Evolutionary conservation across 2,797 vertebrate genomes (phyloP), one percentile per base, ranked within the genome.

Genomic region (Chelon auratus): DNA sequence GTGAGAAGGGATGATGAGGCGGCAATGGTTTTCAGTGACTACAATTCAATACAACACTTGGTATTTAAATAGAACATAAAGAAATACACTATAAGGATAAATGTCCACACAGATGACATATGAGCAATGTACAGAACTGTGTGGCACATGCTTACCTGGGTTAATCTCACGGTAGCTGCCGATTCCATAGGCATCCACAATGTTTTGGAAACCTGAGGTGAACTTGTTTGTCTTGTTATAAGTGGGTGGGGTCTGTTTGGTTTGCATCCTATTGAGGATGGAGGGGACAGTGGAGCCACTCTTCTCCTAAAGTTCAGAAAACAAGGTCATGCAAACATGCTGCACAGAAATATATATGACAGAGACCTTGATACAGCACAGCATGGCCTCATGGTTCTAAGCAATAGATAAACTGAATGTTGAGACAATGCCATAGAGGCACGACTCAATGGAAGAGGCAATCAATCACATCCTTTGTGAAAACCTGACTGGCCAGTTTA

Each of bases 171-270:
- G 94, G 40, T 99, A 99, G 37, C 85, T 99, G 78, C 98, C 95
- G 22, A 99, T 99, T 50, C 98, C 98, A 0, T 99, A 99, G 50
- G 98, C 97, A 57, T 99, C 98, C 45, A 99, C 98, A 0, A 99
- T 97, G 92, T 96, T 99, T 87, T 99, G 98, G 85, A 99, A 99
- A 66, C 98, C 98, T 0, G 90, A 95, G 12, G 97, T 99, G 90
- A 99, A 99, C 91, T 99, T 99, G 91, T 97, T 99, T 10, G 97
- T 99, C 93, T 98, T 99, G 92, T 99, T 99, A 70, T 94, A 99
- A 0, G 98, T 99, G 61, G 98, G 98, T 0, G 98, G 97, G 0
- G 96, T 99, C 91, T 99, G 98, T 75, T 95, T 98, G 70, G 96
- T 96, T 89, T 99, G 98, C 98, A 99, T 99, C 85, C 97, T 93